Conservation (phyloP, 2,797 vertebrate species). For the Eidolon dupreanum region DNA sequence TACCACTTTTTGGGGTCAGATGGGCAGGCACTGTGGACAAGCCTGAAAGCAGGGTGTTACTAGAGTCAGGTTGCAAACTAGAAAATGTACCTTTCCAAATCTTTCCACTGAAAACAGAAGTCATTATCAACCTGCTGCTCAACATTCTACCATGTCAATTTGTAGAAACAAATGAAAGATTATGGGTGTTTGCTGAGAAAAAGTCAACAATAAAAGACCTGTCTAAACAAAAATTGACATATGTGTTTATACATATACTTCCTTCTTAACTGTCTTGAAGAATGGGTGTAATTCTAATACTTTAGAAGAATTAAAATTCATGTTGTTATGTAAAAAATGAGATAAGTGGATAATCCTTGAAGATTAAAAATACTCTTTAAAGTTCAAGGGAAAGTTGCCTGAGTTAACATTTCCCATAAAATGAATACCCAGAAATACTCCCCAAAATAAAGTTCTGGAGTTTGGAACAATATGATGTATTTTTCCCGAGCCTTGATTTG, state of each 20-base stretch:
- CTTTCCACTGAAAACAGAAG: background rate
- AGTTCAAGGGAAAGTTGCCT: background rate
- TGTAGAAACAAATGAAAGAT: constrained; percentile 37
- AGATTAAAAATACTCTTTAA: constrained; percentile 4
- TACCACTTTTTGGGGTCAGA: background rate
- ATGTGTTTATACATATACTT: background rate
- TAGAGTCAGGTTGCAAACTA: background rate
- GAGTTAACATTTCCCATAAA: background rate
- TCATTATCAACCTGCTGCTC: background rate
- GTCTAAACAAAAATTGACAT: background rate
- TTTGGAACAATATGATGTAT: background rate
- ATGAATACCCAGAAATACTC: background rate
- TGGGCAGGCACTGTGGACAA: background rate
- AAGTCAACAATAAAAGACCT: constrained; percentile 5
- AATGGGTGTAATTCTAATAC: constrained; percentile 11
- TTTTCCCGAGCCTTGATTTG: background rate
- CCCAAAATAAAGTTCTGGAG: background rate
- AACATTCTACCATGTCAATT: background rate
- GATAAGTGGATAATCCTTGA: constrained; percentile 1
- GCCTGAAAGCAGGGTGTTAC: background rate
- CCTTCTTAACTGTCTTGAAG: background rate
- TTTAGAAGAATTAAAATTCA: constrained; percentile 33
- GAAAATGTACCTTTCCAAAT: constrained; percentile 12
- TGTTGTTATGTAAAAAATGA: constrained; percentile 34
- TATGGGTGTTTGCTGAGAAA: background rate